Percentiles rank a stretch among this genome's conserved stretches.
These are phyloP conservation scores for Arrhamphus sclerolepis DNA, from an alignment of 2,797 vertebrate species.

Conservation along the genomic window DNA sequence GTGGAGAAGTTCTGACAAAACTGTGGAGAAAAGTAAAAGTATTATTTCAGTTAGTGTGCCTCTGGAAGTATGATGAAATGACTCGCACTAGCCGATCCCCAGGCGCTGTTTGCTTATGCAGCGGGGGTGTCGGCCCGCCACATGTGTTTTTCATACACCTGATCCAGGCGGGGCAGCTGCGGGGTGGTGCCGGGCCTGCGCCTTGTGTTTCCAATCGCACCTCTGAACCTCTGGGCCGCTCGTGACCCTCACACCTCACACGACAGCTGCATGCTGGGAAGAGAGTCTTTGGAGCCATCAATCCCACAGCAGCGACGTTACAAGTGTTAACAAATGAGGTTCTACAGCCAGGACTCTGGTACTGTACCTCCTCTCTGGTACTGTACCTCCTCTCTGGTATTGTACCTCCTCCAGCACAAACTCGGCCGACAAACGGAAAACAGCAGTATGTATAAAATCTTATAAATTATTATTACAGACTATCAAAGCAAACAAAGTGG, in stretches of 20 bases:
- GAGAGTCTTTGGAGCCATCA: conserved; percentile 25
- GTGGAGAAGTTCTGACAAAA: conserved; percentile 41
- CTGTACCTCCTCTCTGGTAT: conserved; percentile 61
- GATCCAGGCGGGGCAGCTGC: conserved; percentile 68
- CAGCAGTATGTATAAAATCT: conserved; percentile 67
- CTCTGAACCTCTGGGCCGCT: conserved; percentile 59
- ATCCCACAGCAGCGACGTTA: conserved; percentile 19
- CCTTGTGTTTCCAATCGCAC: conserved; percentile 69
- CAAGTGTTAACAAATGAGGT: conserved; percentile 34
- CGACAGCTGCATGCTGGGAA: conserved; percentile 42
- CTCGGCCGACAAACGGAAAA: conserved; percentile 63
- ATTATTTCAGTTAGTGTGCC: conserved; percentile 59
- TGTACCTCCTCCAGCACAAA: conserved; percentile 64
- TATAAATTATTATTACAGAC: conserved; percentile 84
- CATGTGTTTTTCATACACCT: conserved; percentile 76
- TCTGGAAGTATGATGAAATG: conserved; percentile 62
- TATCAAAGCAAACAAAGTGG: conserved; percentile 73
- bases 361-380: conserved; percentile 61
- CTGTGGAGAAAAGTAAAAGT: conserved; percentile 35
- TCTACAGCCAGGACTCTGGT: conserved; percentile 40
- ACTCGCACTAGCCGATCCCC: conserved; percentile 61
- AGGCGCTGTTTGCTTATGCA: conserved; percentile 61
- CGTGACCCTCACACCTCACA: conserved; percentile 68
- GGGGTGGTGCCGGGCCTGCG: conserved; percentile 45
- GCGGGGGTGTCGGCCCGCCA: conserved; percentile 48